Evolutionary conservation across 1,140 invertebrate genomes (phyloP).

Genomic region (Philotrypesis tridentata): DNA sequence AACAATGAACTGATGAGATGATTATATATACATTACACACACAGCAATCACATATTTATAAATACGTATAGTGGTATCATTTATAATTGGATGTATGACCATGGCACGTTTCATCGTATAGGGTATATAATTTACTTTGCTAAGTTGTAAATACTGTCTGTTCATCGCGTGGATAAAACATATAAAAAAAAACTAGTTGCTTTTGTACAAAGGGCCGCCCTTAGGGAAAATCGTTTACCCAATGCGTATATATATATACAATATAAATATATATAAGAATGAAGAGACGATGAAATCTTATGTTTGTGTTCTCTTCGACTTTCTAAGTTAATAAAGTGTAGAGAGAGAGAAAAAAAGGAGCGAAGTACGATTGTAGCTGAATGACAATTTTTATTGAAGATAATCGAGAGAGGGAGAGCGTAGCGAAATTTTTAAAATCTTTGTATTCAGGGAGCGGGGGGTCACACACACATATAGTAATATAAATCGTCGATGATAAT

Average conservation of each 20-base stretch:
- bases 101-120: constrained; percentile 45
- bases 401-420: neutral
- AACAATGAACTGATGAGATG: constrained; percentile 25
- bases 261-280: constrained; percentile 9
- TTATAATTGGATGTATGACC: constrained; percentile 48
- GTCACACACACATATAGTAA: constrained; percentile 39
- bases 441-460: constrained; percentile 4
- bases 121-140: constrained; percentile 44
- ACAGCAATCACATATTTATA: constrained; percentile 13
- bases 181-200: constrained; percentile 46
- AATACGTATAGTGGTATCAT: constrained; percentile 20
- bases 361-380: constrained; percentile 31
- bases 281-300: constrained; percentile 21
- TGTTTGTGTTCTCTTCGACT: constrained; percentile 24
- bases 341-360: neutral
- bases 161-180: constrained; percentile 48
- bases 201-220: constrained; percentile 50
- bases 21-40: constrained; percentile 11
- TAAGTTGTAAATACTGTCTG: constrained; percentile 50
- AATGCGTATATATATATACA: constrained; percentile 18
- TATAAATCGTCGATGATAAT: constrained; percentile 50
- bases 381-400: constrained; percentile 23
- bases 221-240: constrained; percentile 32
- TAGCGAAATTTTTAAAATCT: constrained; percentile 24
- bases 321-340: constrained; percentile 21